Conservation (phyloP, 2,113 vertebrate species). For the Turdus rufiventris region DNA sequence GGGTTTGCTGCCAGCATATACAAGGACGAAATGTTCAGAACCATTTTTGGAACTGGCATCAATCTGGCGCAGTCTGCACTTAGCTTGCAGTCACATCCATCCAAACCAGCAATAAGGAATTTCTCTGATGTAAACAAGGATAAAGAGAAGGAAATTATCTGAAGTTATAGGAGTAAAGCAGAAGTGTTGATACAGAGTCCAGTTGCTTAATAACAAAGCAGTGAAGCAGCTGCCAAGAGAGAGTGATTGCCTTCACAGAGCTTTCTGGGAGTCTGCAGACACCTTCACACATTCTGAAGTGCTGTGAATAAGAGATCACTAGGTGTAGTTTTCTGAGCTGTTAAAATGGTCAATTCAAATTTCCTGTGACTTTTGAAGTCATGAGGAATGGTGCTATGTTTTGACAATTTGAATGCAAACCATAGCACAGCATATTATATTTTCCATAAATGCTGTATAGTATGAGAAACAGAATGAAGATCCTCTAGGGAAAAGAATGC, state of each 20-base stretch:
- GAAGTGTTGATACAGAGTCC: background rate
- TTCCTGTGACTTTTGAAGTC: background rate
- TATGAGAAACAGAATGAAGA: background rate
- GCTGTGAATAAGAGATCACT: background rate
- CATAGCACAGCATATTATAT: background rate
- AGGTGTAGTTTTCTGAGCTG: background rate
- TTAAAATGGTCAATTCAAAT: background rate
- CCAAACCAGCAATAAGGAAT: background rate
- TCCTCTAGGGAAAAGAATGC: background rate
- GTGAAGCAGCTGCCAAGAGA: background rate
- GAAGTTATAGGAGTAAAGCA: background rate
- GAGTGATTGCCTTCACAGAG: background rate
- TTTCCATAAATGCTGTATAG: background rate
- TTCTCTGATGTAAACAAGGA: background rate
- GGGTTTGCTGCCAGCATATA: background rate
- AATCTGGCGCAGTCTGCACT: background rate
- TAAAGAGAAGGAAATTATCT: background rate
- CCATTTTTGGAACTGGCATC: background rate
- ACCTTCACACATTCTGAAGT: background rate
- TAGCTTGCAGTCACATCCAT: background rate
- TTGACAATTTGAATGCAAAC: background rate
- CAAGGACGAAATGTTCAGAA: background rate
- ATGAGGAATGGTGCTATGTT: background rate
- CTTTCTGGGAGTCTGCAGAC: background rate
- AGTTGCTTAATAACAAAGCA: background rate